These are phyloP conservation scores for Heliconius melpomene DNA, from an alignment of 1,140 invertebrate species.

Conservation along the genomic window DNA sequence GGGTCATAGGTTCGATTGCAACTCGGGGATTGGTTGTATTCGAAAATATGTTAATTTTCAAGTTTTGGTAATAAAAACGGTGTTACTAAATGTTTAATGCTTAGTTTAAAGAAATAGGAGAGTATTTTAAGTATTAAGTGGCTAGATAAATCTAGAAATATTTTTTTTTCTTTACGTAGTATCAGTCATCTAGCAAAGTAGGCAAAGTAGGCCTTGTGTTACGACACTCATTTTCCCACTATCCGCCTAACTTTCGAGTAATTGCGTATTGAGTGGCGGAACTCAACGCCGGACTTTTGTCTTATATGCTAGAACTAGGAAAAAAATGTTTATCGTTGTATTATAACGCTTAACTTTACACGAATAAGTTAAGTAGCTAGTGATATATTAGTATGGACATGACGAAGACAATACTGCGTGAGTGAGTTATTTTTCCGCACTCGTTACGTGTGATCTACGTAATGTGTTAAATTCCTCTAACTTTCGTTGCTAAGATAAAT, in stretches of 20 bases:
- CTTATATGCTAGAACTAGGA: too few species aligned
- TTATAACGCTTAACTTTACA: background rate
- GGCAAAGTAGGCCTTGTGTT: too few species aligned
- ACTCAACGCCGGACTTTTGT: too few species aligned
- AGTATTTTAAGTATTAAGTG: too few species aligned
- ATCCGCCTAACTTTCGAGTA: background rate
- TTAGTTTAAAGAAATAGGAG: too few species aligned
- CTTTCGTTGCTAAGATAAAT: background rate
- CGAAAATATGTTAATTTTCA: background rate
- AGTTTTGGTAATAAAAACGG: background rate
- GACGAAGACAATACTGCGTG: constrained; percentile 22
- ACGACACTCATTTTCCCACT: too few species aligned
- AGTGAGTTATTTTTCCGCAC: constrained; percentile 4
- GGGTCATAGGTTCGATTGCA: background rate
- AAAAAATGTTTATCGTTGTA: background rate
- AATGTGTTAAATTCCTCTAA: constrained; percentile 6
- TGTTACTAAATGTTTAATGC: background rate
- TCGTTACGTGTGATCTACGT: constrained; percentile 18
- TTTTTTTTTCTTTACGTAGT: too few species aligned
- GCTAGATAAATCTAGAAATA: too few species aligned
- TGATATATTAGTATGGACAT: constrained; percentile 19
- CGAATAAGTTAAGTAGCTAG: background rate
- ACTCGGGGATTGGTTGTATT: background rate
- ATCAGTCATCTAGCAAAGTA: too few species aligned
- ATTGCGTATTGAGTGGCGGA: too few species aligned